A percentile compares a stretch with the other conserved stretches of the same genome.
phyloP scores from a whole-genome alignment of 2,888 invertebrate species.

The Drosophila macrospina region DNA sequence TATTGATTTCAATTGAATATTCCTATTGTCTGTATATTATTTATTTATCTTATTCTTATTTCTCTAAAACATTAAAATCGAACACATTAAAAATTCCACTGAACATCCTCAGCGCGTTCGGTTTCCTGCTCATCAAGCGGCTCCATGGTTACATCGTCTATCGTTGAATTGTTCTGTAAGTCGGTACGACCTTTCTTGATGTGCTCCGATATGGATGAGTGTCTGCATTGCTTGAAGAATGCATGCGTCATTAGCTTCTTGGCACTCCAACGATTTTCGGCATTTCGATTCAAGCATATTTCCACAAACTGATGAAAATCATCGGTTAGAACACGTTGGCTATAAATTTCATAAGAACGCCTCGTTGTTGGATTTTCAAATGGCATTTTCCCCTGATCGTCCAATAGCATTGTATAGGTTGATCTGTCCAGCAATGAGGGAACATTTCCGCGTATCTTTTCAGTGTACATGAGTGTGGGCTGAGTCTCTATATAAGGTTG shows the following conservation, averaged over 20 bases:
- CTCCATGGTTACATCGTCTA: slow-evolving; percentile 65
- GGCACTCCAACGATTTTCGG: slow-evolving; percentile 89
- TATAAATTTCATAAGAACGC: slow-evolving; percentile 86
- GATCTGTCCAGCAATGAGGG: slow-evolving; percentile 91
- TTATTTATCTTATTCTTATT: slow-evolving; percentile 20
- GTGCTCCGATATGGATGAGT: slow-evolving; percentile 83
- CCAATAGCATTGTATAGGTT: slow-evolving; percentile 87
- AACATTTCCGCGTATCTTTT: slow-evolving; percentile 91
- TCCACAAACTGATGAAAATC: slow-evolving; percentile 92
- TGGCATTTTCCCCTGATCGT: slow-evolving; percentile 63
- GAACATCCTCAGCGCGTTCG: slow-evolving; percentile 28
- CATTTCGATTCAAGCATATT: slow-evolving; percentile 89
- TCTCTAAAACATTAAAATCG: slow-evolving; percentile 24
- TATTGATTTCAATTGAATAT: slow-evolving; percentile 38
- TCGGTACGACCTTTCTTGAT: slow-evolving; percentile 78
- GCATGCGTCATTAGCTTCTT: slow-evolving; percentile 90
- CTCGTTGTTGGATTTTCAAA: slow-evolving; percentile 21
- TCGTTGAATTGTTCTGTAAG: slow-evolving; percentile 72
- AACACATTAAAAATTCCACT: slow-evolving; percentile 50
- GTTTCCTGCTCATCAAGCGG: slow-evolving; percentile 8
- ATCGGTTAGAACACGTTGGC: slow-evolving; percentile 89
- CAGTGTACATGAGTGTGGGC: slow-evolving; percentile 95
- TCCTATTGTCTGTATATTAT: slow-evolving; percentile 17
- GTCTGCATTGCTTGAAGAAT: slow-evolving; percentile 90
- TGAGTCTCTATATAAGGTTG: slow-evolving; percentile 94